Evolutionary conservation across 2,888 invertebrate genomes (phyloP), one percentile per base, ranked within the genome.

Genomic region (Sphinx pinastri): DNA sequence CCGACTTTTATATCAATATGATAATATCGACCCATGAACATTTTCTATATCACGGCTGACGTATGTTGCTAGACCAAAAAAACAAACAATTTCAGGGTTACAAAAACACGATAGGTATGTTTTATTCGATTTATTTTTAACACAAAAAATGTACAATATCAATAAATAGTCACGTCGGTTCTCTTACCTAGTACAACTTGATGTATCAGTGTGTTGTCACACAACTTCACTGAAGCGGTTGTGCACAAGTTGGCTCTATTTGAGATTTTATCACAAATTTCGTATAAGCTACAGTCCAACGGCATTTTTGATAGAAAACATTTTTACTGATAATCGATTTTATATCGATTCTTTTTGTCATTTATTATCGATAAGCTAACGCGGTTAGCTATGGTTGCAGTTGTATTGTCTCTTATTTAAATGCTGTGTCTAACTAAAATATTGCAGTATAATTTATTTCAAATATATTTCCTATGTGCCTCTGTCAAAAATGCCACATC

Each of bases 91-190:
- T 16, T n/a, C 16, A 16, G 6, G 51, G 1, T 71, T 74, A 71
- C 68, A 70, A 74, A 76, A 77, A 77, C 72, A 63, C 70, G 51
- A 54, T 57, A 76, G 10, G 73, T 74, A 38, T 38, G 38, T 82
- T 88, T 89, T 84, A 87, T 83, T 88, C 79, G 82, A 87, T 93
- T 93, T 92, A 92, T 92, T 93, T 84, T 83, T 87, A 93, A 93
- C 93, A 92, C 92, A 93, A 93, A 88, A 69, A 89, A 92, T 92
- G 91, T 92, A 92, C 90, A 92, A 88, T 92, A 90, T 93, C 90
- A 92, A 93, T 93, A 93, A 93, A 93, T 93, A 91, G 88, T 92
- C 89, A 91, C 88, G 86, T 93, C 86, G 85, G 88, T 84, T 86
- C 80, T 79, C 82, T 59, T 91, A 89, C 92, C 91, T 63, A 92